A percentile compares a stretch with the other conserved stretches of the same genome.
Evolutionary conservation across 2,797 vertebrate genomes (phyloP).

Genomic region (Parotocinclus haroldoi): DNA sequence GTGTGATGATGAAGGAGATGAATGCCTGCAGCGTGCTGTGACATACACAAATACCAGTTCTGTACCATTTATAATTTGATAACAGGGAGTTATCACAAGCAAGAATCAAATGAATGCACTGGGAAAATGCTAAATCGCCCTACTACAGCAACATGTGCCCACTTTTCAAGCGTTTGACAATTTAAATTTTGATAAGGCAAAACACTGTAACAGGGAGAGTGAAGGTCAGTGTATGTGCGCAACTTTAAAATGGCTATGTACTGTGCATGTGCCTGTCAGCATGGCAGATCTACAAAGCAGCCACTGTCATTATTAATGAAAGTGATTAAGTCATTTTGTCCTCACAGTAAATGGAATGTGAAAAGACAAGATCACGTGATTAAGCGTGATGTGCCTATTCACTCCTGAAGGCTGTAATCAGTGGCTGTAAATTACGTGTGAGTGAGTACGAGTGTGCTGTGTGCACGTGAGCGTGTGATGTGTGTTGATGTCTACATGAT

Average conservation of each 20-base stretch:
- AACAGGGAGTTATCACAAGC: too few species aligned
- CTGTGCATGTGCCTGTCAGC: constrained; percentile 19
- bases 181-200: constrained; percentile 21
- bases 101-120: too few species aligned
- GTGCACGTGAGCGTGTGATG: neutral
- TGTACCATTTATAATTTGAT: too few species aligned
- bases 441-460: neutral
- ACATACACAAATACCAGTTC: too few species aligned
- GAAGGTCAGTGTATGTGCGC: constrained; percentile 25
- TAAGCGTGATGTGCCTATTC: constrained; percentile 42
- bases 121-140: too few species aligned
- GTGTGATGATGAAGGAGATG: too few species aligned
- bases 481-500: neutral
- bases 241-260: constrained; percentile 1
- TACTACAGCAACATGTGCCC: too few species aligned
- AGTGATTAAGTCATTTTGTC: constrained; percentile 13
- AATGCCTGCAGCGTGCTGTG: too few species aligned
- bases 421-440: constrained; percentile 9
- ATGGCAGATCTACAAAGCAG: constrained; percentile 6
- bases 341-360: neutral
- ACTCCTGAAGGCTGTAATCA: constrained; percentile 50
- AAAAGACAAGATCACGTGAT: constrained; percentile 16
- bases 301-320: constrained; percentile 22
- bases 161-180: constrained; percentile 1
- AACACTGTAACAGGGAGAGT: constrained; percentile 24